Percentiles rank a stretch among this genome's conserved stretches.
Evolutionary conservation across 2,888 invertebrate species (phyloP).

Genomic region (Agonopterix alstromeriana): DNA sequence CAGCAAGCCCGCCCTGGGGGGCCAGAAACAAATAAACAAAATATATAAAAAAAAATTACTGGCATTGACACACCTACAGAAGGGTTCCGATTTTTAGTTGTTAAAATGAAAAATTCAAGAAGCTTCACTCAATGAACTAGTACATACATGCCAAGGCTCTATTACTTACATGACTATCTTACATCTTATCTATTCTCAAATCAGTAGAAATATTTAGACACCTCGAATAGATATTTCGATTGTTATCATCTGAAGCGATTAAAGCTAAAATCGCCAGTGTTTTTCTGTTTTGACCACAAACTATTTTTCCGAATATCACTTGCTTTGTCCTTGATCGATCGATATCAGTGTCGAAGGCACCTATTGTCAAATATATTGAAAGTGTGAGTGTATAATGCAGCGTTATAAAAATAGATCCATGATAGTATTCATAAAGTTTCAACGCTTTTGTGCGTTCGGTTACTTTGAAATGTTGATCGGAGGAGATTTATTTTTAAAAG

Average conservation of each 20-base stretch:
- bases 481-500: constrained; percentile 6
- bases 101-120: too few species aligned
- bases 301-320: constrained; percentile 14
- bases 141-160: too few species aligned
- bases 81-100: too few species aligned
- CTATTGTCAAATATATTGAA: constrained; percentile 28
- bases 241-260: constrained; percentile 22
- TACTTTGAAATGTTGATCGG: constrained; percentile 45
- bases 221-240: constrained; percentile 3
- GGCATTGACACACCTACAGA: too few species aligned
- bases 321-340: constrained; percentile 21
- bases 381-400: constrained; percentile 28
- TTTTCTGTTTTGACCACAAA: constrained; percentile 51
- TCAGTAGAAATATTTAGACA: too few species aligned
- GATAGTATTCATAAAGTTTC: constrained; percentile 55
- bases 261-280: constrained; percentile 30
- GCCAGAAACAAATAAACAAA: too few species aligned
- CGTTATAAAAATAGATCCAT: constrained; percentile 28
- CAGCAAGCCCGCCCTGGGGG: too few species aligned
- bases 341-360: constrained; percentile 31
- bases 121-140: too few species aligned
- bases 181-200: too few species aligned
- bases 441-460: constrained; percentile 39
- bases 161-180: too few species aligned
- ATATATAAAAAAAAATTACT: too few species aligned